A percentile compares a stretch with the other conserved stretches of the same genome.
phyloP scores from a whole-genome alignment of 2,113 vertebrate genomes.

The Willisornis vidua region DNA sequence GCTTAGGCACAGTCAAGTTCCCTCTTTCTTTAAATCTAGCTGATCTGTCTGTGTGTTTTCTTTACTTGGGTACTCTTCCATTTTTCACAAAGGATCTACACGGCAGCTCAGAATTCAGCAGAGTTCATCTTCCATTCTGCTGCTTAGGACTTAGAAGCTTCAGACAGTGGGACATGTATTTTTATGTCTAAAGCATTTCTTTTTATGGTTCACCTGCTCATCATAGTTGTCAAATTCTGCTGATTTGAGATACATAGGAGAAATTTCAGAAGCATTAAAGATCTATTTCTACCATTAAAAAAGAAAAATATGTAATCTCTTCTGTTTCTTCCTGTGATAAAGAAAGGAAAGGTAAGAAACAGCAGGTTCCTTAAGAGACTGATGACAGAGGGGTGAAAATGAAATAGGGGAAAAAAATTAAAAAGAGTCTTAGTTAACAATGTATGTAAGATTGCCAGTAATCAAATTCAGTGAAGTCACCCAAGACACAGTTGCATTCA shows the following conservation, averaged over 20 bases:
- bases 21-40: not conserved
- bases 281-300: constrained; percentile 9
- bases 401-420: not conserved
- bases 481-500: not conserved
- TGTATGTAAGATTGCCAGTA: not conserved
- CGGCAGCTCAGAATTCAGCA: not conserved
- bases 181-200: not conserved
- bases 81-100: not conserved
- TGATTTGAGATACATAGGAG: constrained; percentile 46
- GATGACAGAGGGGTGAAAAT: not conserved
- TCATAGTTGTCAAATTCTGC: constrained; percentile 15
- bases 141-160: not conserved
- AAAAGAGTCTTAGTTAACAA: not conserved
- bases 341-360: constrained; percentile 11
- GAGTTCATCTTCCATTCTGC: not conserved
- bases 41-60: not conserved
- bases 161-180: not conserved
- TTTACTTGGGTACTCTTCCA: not conserved
- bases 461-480: not conserved
- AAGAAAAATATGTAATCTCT: not conserved
- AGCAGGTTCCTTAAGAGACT: not conserved
- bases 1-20: not conserved
- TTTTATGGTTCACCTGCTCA: constrained; percentile 24
- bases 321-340: not conserved
- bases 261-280: constrained; percentile 47